Evolutionary conservation across 2,113 vertebrate species (phyloP), one percentile per base, ranked within the genome.

Genomic region (Paramisgurnus dabryanus): DNA sequence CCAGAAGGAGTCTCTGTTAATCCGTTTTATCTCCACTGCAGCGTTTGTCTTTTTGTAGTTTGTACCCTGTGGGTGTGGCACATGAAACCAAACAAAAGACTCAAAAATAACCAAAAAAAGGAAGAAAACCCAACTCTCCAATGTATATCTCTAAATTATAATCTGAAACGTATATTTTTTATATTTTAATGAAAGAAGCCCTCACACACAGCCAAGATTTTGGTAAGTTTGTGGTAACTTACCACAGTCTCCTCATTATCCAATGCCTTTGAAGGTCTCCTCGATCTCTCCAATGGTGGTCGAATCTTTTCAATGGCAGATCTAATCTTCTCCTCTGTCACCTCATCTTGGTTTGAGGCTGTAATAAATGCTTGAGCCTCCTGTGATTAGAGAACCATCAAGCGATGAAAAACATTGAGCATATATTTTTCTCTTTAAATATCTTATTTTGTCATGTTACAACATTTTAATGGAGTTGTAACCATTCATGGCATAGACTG

Each of bases 31-130:
- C 91, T 96, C 95, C 92, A 95, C 86, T 0, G 93, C 94, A 0
- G 95, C 93, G 74, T 95, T 95, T 0, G 95, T 95, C 86, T 95
- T 96, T 86, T 89, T 93, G 89, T 96, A 96, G 84, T 95, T 96
- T 57, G 95, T 96, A 45, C 95, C 95, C 95, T 96, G 41, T 64
- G 68, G 45, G 76, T 83, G 66, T 74, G 22, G 17, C 15, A 69
- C 50, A 67, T 7, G 22, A 69, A 53, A 15, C 34, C 17, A 13
- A 67, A 22, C 64, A 11, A 18, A 75, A 6, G 7, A 72, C 10
- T 2, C 2, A 77, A 11, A 69, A 6, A 7, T 3, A 68, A 5
- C 47, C 7, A 65, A 67, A 49, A 6, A 41, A 10, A 79, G 15
- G 27, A 2, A 57, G 58, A 39, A 22, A 61, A 18, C 45, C 39